These are phyloP conservation scores for Drosophila meridiana DNA, from an alignment of 2,888 invertebrate species.

Conservation along the genomic window DNA sequence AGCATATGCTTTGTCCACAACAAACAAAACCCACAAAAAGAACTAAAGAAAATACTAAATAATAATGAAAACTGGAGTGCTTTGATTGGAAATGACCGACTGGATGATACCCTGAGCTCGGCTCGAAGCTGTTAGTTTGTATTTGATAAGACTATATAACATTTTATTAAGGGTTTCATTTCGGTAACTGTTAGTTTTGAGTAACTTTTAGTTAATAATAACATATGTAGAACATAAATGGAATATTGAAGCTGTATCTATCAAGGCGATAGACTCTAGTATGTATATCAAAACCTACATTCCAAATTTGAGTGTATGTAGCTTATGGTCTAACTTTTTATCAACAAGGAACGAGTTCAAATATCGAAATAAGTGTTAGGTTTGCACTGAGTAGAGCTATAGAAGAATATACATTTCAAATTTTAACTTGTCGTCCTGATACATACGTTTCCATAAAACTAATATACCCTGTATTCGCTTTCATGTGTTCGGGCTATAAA, in stretches of 20 bases:
- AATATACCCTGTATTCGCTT: not conserved
- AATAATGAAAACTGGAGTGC: not conserved
- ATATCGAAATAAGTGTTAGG: not conserved
- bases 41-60: not conserved
- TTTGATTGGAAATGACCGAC: not conserved
- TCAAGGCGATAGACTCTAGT: not conserved
- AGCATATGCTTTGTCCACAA: slow-evolving; percentile 41
- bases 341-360: not conserved
- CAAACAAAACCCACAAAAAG: slow-evolving; percentile 9
- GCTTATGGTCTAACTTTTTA: not conserved
- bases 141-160: too few species aligned
- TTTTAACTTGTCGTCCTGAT: not conserved
- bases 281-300: not conserved
- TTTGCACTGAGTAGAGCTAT: not conserved
- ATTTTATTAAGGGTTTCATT: too few species aligned
- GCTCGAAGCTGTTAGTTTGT: too few species aligned
- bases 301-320: not conserved
- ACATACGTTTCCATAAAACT: not conserved
- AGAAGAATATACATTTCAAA: not conserved
- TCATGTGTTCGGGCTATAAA: slow-evolving; percentile 6
- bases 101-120: not conserved
- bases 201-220: not conserved
- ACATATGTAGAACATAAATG: not conserved
- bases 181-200: too few species aligned
- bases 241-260: not conserved